Conservation (phyloP, 2,113 vertebrate species). For the Mirza zaza region DNA sequence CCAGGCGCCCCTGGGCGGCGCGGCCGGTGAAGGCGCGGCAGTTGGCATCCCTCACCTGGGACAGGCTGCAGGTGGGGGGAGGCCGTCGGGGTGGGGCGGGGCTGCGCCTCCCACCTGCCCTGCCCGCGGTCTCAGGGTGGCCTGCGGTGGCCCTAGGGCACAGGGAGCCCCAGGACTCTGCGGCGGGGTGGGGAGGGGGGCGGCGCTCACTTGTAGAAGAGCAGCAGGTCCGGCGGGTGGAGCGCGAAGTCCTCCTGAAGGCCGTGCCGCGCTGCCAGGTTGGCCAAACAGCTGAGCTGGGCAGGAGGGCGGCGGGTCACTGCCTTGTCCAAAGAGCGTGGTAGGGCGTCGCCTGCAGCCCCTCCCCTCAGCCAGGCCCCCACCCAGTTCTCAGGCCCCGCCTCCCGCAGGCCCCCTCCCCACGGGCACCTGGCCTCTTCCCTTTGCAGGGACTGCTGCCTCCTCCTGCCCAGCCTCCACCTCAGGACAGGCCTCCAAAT, state of each 20-base stretch:
- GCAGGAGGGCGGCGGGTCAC: background rate
- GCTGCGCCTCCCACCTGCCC: background rate
- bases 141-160: background rate
- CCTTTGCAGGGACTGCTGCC: background rate
- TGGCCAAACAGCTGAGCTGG: conserved; percentile 84
- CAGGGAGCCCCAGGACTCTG: background rate
- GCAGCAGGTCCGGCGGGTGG: conserved; percentile 72
- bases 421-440: background rate
- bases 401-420: background rate
- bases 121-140: background rate
- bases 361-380: no score
- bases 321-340: background rate
- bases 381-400: background rate
- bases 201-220: conserved; percentile 81
- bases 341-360: background rate
- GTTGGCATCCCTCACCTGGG: background rate
- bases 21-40: conserved; percentile 71
- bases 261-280: conserved; percentile 63
- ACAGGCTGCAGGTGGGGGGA: conserved; percentile 60
- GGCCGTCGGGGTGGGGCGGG: accelerated
- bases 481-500: background rate
- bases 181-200: background rate
- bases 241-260: conserved; percentile 37
- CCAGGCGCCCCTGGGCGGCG: conserved; percentile 71
- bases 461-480: background rate